A percentile compares a stretch with the other conserved stretches of the same genome.
Evolutionary conservation across 2,888 invertebrate species (phyloP).

Genomic region (Pristionchus maxplancki): DNA sequence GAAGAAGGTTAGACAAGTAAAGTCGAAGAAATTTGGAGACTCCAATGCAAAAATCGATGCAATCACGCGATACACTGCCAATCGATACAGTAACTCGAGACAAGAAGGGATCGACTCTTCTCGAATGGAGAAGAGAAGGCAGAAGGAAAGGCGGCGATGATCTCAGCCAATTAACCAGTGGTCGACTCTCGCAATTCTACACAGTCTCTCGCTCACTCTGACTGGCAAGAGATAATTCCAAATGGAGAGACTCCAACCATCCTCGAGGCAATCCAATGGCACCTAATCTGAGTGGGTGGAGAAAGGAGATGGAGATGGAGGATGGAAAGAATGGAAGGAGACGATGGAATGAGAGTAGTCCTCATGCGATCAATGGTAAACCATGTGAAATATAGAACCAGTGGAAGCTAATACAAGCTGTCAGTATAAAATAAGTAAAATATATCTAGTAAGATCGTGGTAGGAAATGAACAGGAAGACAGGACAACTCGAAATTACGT

Average conservation of each 20-base stretch:
- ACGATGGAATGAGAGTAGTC: conserved; percentile 18
- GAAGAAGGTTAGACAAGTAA: neutral
- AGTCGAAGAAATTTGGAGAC: neutral
- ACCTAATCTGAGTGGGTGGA: conserved; percentile 33
- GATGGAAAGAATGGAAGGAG: neutral
- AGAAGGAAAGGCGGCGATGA: neutral
- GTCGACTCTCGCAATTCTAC: neutral
- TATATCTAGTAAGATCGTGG: no score
- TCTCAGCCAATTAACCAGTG: neutral
- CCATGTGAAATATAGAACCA: no score
- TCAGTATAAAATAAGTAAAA: no score
- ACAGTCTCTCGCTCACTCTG: neutral
- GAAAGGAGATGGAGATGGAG: conserved; percentile 12
- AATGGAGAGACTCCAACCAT: neutral
- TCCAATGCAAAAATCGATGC: no score
- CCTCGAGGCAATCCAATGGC: neutral
- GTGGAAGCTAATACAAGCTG: no score
- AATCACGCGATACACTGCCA: neutral
- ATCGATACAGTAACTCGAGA: neutral
- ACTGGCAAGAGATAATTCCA: neutral
- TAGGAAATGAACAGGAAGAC: no score
- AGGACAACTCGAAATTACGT: no score
- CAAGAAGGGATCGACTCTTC: neutral
- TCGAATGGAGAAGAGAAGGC: neutral
- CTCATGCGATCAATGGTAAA: neutral